phyloP scores from a whole-genome alignment of 2,797 vertebrate genomes.

The Etheostoma nigrum region DNA sequence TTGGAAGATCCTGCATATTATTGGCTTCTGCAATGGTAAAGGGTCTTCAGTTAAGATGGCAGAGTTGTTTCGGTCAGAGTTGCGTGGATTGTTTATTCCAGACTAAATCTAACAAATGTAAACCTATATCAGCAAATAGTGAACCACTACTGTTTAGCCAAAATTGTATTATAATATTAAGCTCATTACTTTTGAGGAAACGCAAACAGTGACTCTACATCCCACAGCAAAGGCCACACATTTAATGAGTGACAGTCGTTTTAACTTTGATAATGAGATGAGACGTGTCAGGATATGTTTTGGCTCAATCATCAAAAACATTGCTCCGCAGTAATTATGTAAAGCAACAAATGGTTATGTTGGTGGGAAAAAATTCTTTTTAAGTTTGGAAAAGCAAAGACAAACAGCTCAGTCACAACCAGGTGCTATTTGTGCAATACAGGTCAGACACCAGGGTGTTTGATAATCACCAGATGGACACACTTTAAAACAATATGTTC shows the following conservation, averaged over 20 bases:
- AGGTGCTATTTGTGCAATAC: background rate
- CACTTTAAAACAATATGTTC: background rate
- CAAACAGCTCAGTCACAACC: background rate
- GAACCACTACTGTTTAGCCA: background rate
- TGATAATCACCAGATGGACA: slow-evolving; percentile 1
- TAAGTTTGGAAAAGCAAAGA: background rate
- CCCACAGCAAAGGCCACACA: background rate
- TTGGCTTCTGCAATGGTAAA: background rate
- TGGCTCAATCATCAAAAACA: background rate
- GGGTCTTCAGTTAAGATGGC: background rate
- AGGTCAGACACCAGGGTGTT: background rate
- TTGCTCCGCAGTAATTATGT: background rate
- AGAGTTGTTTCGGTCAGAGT: background rate
- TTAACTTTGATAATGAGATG: slow-evolving; percentile 3
- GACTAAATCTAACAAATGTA: background rate
- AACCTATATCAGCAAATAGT: background rate
- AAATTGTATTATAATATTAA: background rate
- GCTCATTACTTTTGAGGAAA: background rate
- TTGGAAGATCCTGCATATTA: background rate
- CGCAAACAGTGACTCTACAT: background rate
- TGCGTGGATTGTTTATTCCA: background rate
- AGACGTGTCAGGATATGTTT: background rate
- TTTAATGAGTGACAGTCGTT: background rate
- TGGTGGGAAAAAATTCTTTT: background rate
- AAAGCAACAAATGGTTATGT: background rate